Base-by-base conservation (phyloP, 2,797 vertebrate species). In the Chaetophractus vellerosus region DNA sequence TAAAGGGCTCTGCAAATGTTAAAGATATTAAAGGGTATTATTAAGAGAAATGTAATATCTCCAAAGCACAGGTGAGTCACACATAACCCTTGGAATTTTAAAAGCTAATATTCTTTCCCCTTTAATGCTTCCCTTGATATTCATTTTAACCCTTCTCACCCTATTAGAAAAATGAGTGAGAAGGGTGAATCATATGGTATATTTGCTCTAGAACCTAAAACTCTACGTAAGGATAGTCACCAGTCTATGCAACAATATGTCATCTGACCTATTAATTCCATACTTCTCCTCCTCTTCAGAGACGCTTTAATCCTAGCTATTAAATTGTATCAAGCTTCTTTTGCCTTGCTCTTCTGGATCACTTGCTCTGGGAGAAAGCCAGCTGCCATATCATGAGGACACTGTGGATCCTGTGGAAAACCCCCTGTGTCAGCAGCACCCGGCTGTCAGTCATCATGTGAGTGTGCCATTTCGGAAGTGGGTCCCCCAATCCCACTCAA, bases 21-120 rank as follows among this genome's bases (percentile, higher is more conserved):
- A 84, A 78, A 64, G 63, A 69, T 61, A 6, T 79, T 94, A 64
- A 91, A 87, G n/a, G 33, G 38, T 90, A 33, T 90, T 93, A 78
- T 90, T 89, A 82, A 61, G 92, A 69, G 50, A 92, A 66, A 78
- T 84, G 57, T 92, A 78, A 97, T 83, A 36, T 96, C 61, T 81
- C 81, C 6, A 33, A 21, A 48, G 71, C 75, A 80, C 71, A 96
- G 48, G n/a, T 57, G 69, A 89, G n/a, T 87, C 71, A 83, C 52
- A 61, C 7, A 57, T 36, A 91, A 66, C 12, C 59, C 21, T 88
- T 55, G 5, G 23, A 31, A 18, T 48, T 90, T 87, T 68, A 15
- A 52, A 63, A 76, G 90, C 82, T 76, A 63, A 81, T 76, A 48
- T 76, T 94, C 19, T 89, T 95, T 76, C 24, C 68, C 45, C 52